These are phyloP conservation scores for Pelagia noctiluca DNA, from an alignment of 30 jellyfish, hydroid and myxozoan genomes.

Conservation along the genomic window DNA sequence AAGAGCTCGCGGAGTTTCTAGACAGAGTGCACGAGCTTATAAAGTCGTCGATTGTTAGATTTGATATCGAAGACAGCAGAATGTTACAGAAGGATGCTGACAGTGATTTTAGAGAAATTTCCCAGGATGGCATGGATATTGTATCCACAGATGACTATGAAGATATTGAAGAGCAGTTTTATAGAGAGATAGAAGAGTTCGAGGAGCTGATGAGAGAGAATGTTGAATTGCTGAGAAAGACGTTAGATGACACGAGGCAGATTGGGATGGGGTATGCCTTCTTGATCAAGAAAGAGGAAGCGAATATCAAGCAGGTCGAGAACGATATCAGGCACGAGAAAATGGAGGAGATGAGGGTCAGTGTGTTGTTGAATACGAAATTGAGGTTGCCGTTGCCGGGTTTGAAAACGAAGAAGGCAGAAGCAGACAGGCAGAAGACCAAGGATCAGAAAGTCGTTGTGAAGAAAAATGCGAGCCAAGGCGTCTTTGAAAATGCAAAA, in stretches of 20 bases:
- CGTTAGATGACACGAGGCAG: not conserved
- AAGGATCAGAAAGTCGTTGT: too few relatives aligned
- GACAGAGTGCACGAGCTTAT: not conserved
- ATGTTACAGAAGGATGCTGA: not conserved
- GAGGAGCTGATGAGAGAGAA: not conserved
- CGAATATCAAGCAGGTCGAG: not conserved
- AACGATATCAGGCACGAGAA: not conserved
- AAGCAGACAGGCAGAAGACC: too few relatives aligned
- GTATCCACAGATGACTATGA: not conserved
- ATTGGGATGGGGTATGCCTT: constrained; percentile 1
- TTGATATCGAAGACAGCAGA: not conserved
- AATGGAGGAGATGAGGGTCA: not conserved
- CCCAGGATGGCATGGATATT: not conserved
- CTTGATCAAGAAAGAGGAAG: not conserved
- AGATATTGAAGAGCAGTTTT: not conserved
- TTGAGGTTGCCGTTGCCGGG: not conserved
- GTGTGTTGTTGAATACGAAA: not conserved
- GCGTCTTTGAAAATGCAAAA: too few relatives aligned
- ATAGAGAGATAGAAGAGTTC: not conserved
- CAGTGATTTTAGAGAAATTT: not conserved
- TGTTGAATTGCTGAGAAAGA: not conserved
- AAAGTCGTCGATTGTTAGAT: not conserved
- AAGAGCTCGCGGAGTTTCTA: not conserved
- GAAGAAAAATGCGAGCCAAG: too few relatives aligned
- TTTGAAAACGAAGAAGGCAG: too few relatives aligned